Percentiles rank a stretch among this genome's conserved stretches.
phyloP scores from a whole-genome alignment of 1,140 invertebrate species.

The Catajapyx aquilonaris region DNA sequence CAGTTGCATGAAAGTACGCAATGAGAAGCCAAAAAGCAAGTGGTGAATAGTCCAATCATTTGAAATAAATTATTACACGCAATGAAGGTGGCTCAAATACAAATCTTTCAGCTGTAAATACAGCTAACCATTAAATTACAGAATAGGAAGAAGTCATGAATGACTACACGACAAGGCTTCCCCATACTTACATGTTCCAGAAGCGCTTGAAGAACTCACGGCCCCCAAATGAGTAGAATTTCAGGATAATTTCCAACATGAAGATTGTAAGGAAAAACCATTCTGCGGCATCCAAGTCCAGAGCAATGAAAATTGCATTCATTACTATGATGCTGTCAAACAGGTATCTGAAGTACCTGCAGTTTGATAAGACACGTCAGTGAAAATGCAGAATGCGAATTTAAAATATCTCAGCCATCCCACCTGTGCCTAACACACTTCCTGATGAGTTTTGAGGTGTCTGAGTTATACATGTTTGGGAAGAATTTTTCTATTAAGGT shows the following conservation, averaged over 20 bases:
- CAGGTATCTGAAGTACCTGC: conserved; percentile 23
- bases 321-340: conserved; percentile 28
- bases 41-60: too few relatives aligned
- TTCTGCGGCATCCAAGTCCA: conserved; percentile 23
- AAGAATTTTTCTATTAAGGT: conserved; percentile 17
- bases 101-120: too few relatives aligned
- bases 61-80: too few relatives aligned
- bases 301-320: conserved; percentile 28
- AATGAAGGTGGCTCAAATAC: too few relatives aligned
- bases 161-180: conserved; percentile 3
- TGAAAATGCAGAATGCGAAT: too few relatives aligned
- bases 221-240: conserved; percentile 25
- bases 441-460: conserved; percentile 17
- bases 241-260: conserved; percentile 25
- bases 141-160: too few relatives aligned
- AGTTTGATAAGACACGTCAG: too few relatives aligned
- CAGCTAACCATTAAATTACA: too few relatives aligned
- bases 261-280: conserved; percentile 26
- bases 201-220: conserved; percentile 21
- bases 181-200: conserved; percentile 27
- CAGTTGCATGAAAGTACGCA: too few relatives aligned
- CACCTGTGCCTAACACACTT: conserved; percentile 22
- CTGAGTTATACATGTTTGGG: conserved; percentile 19
- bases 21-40: too few relatives aligned
- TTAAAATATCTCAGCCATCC: too few relatives aligned